Base-by-base conservation (phyloP, 2,113 vertebrate species). In the Brevimyrus niger region DNA sequence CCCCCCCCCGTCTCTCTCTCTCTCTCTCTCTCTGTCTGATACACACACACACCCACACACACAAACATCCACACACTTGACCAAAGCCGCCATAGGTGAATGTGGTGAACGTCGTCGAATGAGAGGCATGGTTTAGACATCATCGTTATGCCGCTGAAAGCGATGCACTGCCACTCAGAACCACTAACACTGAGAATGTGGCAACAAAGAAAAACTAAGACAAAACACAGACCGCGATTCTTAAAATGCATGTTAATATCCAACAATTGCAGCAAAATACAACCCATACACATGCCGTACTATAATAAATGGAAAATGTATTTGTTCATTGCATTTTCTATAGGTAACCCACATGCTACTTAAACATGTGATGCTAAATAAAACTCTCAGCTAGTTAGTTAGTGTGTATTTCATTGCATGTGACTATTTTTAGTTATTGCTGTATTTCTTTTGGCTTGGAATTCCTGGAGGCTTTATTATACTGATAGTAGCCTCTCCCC, bases 11-110 rank as follows among this genome's bases (percentile, higher is more conserved):
- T 48, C 23, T 48, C 51, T 46, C 86, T 31, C 65, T 83, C 46
- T 47, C 46, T n/a, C 35, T 90, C 47, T 19, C 50, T 91, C 44
- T 38, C 87, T 89, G 69, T 58, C 51, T 82, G 69, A 19, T 21
- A 91, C 87, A 91, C 89, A 87, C 50, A 92, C 89, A 90, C 86
- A 87, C 51, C 89, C 89, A 91, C 89, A 92, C 91, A 89, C 89
- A 89, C 89, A 89, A 13, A 55, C 48, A 87, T 50, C 35, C 11
- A 61, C 86, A 87, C 86, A 87, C 53, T 61, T 31, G 51, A 5
- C 15, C 51, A 23, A 31, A 86, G 85, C 86, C 86, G 5, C 35
- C 27, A 61, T 11, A 86, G 23, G 8, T 53, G 23, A 86, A n/a
- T 50, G 85, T 47, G 9, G 11, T 8, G 15, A 17, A 35, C 3